Percentiles rank a stretch among this genome's conserved stretches.
phyloP scores from a whole-genome alignment of 2,888 invertebrate genomes.

The Pteria penguin region DNA sequence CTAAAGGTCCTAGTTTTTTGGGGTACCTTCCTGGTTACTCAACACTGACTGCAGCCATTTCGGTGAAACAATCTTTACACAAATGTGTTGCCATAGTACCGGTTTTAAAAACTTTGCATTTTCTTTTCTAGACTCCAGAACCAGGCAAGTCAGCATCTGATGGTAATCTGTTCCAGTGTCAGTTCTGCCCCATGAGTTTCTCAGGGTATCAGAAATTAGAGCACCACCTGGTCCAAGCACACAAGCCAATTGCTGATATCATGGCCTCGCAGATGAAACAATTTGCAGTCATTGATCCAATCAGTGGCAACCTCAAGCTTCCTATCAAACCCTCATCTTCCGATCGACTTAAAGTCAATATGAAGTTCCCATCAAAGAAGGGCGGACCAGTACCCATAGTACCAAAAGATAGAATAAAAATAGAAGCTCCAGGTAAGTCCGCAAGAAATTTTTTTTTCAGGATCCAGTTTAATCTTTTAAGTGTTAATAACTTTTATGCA shows the following conservation, averaged over 20 bases:
- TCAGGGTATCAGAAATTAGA: slow-evolving; percentile 48
- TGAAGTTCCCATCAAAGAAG: slow-evolving; percentile 9
- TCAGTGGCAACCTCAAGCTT: slow-evolving; percentile 30
- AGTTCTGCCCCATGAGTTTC: slow-evolving; percentile 64
- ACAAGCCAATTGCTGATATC: slow-evolving; percentile 34
- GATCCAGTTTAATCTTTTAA: too few species aligned
- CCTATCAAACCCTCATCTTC: slow-evolving; percentile 27
- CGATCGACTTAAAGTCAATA: slow-evolving; percentile 3
- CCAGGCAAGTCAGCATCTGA: slow-evolving; percentile 18
- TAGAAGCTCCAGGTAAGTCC: background rate
- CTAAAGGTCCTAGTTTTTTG: too few species aligned
- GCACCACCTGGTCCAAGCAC: slow-evolving; percentile 50
- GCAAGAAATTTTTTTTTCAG: too few species aligned
- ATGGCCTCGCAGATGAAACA: slow-evolving; percentile 14
- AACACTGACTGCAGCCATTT: too few species aligned
- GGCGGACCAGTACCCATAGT: background rate
- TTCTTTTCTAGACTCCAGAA: too few species aligned
- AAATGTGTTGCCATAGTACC: too few species aligned
- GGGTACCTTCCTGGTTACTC: too few species aligned
- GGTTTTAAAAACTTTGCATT: too few species aligned
- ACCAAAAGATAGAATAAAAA: background rate
- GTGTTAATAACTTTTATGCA: too few species aligned
- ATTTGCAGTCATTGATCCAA: background rate
- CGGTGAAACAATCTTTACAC: too few species aligned
- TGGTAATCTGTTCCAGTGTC: slow-evolving; percentile 49